Percentiles rank a stretch among this genome's conserved stretches.
These are phyloP conservation scores for Zaprionus obscuricornis DNA, from an alignment of 2,888 invertebrate genomes.

Conservation along the genomic window DNA sequence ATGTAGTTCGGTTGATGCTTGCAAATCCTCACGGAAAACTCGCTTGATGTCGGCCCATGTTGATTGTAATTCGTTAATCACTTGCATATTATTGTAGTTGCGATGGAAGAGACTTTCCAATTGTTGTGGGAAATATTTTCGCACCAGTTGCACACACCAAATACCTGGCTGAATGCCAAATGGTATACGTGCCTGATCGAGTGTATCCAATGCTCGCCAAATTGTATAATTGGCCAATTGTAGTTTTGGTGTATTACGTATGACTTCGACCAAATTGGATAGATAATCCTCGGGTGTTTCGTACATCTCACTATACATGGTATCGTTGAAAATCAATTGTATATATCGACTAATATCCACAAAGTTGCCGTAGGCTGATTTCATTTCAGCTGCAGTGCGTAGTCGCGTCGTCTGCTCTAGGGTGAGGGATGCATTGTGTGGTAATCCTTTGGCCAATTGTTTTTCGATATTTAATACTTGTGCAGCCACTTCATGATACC, in stretches of 20 bases:
- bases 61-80: slow-evolving; percentile 78
- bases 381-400: slow-evolving; percentile 69
- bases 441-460: slow-evolving; percentile 75
- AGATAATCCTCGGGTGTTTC: slow-evolving; percentile 79
- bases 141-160: slow-evolving; percentile 75
- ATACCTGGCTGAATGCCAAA: slow-evolving; percentile 47
- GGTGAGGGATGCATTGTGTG: slow-evolving; percentile 67
- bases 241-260: slow-evolving; percentile 73
- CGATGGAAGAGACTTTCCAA: slow-evolving; percentile 79
- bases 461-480: slow-evolving; percentile 76
- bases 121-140: slow-evolving; percentile 76
- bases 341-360: slow-evolving; percentile 80
- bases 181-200: slow-evolving; percentile 68
- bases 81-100: slow-evolving; percentile 75
- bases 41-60: slow-evolving; percentile 79
- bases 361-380: slow-evolving; percentile 72
- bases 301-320: slow-evolving; percentile 74
- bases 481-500: slow-evolving; percentile 69
- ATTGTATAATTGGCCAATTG: slow-evolving; percentile 81
- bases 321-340: slow-evolving; percentile 75
- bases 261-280: slow-evolving; percentile 73
- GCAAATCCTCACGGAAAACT: slow-evolving; percentile 74
- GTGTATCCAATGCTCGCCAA: slow-evolving; percentile 77
- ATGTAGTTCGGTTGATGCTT: slow-evolving; percentile 64
- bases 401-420: slow-evolving; percentile 73